A percentile compares a stretch with the other conserved stretches of the same genome.
Conservation (phyloP, 2,113 vertebrate species). For the Percopsis transmontana region DNA sequence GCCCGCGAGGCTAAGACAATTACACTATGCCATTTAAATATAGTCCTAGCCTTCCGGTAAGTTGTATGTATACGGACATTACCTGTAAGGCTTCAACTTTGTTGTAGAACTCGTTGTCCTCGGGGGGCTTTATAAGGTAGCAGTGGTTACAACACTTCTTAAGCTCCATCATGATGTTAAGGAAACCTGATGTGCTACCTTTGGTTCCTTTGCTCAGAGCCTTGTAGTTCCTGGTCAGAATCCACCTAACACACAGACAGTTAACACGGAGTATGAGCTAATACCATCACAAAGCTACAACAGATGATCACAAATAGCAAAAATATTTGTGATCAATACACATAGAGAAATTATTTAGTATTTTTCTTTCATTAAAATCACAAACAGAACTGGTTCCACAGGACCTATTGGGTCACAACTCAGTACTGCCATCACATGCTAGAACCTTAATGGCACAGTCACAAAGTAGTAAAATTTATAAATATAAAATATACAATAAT, state of each 20-base stretch:
- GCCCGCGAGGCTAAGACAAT: no score
- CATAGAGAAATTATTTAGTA: no score
- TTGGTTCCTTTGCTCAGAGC: conserved; percentile 98
- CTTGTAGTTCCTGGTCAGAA: conserved; percentile 98
- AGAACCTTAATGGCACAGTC: no score
- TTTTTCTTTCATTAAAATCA: no score
- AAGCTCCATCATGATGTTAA: conserved; percentile 99
- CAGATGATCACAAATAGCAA: not conserved
- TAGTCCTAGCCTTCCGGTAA: no score
- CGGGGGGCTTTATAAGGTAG: conserved; percentile 98
- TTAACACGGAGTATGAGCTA: not conserved
- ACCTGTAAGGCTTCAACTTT: conserved; percentile 96
- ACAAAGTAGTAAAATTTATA: no score
- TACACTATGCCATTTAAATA: no score
- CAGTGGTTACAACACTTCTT: conserved; percentile 99
- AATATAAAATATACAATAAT: no score
- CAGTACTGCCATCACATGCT: no score
- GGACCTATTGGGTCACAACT: no score
- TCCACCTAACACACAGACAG: conserved; percentile 83
- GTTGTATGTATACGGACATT: not conserved
- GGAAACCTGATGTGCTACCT: conserved; percentile 97
- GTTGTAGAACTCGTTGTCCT: conserved; percentile 93
- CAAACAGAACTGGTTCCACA: no score
- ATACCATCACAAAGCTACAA: not conserved
- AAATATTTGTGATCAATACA: not conserved